Percentiles rank a stretch among this genome's conserved stretches.
Evolutionary conservation across 2,888 invertebrate genomes (phyloP).

Genomic region (Keiferia lycopersicella): DNA sequence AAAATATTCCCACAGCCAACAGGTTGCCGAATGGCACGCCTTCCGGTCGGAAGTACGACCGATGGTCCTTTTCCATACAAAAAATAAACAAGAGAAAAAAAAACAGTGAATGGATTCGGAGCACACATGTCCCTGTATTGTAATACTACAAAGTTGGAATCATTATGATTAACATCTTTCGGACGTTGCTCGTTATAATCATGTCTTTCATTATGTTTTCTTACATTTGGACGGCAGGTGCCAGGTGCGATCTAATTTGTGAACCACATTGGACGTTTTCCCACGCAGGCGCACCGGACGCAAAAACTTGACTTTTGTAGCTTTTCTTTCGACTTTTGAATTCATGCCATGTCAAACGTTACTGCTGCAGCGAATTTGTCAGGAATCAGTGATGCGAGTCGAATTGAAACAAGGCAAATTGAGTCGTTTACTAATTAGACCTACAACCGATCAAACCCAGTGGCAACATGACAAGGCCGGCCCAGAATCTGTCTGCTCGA

Average conservation of each 20-base stretch:
- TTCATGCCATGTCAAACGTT: constrained; percentile 42
- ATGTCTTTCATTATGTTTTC: constrained; percentile 48
- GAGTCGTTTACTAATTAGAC: too few relatives aligned
- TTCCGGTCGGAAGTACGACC: constrained; percentile 79
- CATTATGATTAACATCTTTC: constrained; percentile 66
- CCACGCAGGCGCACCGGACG: constrained; percentile 48
- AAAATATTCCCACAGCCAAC: constrained; percentile 75
- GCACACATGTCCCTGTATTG: constrained; percentile 63
- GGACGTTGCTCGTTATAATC: constrained; percentile 53
- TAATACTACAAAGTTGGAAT: constrained; percentile 40
- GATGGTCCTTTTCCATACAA: constrained; percentile 60
- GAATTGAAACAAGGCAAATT: constrained; percentile 41
- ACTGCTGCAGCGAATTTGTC: constrained; percentile 42
- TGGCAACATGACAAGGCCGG: too few relatives aligned
- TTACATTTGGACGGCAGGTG: constrained; percentile 54
- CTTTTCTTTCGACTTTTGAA: constrained; percentile 45
- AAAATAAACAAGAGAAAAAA: constrained; percentile 50
- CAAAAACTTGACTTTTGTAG: constrained; percentile 44
- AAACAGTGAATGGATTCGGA: constrained; percentile 59
- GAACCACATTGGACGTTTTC: constrained; percentile 64
- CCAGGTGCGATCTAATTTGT: constrained; percentile 59
- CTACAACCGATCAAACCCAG: too few relatives aligned
- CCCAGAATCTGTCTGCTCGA: too few relatives aligned
- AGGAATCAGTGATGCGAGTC: constrained; percentile 38
- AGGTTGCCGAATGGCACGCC: constrained; percentile 73